Conservation (phyloP, 2,888 invertebrate species). For the Neoitamus cyanurus region DNA sequence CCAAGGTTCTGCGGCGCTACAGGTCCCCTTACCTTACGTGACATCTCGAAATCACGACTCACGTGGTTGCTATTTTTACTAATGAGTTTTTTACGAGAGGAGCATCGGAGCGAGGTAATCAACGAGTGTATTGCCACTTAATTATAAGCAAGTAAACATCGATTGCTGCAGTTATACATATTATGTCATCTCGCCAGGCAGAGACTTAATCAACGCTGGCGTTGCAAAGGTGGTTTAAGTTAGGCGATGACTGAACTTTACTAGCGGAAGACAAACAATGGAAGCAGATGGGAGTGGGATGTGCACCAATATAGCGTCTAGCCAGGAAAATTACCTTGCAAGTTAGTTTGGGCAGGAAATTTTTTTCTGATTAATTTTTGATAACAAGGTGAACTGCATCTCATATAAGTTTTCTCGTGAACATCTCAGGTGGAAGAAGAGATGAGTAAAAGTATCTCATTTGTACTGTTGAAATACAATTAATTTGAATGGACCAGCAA, state of each 20-base stretch:
- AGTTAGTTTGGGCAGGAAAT: not conserved
- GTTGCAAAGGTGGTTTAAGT: not conserved
- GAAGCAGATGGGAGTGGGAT: not conserved
- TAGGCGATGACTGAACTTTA: not conserved
- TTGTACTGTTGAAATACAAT: too few species aligned
- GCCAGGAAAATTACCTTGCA: not conserved
- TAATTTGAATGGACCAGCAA: too few species aligned
- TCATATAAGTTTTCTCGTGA: too few species aligned
- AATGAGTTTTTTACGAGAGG: not conserved
- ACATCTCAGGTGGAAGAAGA: too few species aligned
- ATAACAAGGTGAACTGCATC: too few species aligned
- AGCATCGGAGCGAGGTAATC: not conserved
- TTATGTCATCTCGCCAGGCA: not conserved
- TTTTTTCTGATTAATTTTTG: too few species aligned
- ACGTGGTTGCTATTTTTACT: conserved; percentile 21
- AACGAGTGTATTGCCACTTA: not conserved
- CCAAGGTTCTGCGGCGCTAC: conserved; percentile 13
- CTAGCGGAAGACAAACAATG: not conserved
- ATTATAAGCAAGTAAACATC: not conserved
- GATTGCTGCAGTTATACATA: not conserved
- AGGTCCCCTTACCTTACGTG: conserved; percentile 10
- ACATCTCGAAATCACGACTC: conserved; percentile 17
- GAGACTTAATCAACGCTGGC: not conserved
- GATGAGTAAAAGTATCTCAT: too few species aligned
- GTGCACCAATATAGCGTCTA: not conserved